Percentiles rank a stretch among this genome's conserved stretches.
These are phyloP conservation scores for Phylloscopus whistleri DNA, from an alignment of 2,113 vertebrate genomes.

Conservation along the genomic window DNA sequence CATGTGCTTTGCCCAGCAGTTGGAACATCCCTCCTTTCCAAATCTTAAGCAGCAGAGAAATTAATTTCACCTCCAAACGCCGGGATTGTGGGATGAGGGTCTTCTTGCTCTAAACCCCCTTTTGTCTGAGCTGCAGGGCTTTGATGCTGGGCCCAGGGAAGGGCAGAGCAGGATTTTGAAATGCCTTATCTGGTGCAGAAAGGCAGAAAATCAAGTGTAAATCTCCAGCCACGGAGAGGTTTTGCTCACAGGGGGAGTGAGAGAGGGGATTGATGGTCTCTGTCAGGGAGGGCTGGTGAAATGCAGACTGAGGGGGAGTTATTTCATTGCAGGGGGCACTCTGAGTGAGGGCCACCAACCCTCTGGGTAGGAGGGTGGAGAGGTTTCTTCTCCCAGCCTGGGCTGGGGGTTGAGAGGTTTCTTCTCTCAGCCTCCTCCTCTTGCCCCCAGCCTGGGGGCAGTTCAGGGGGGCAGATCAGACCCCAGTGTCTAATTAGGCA, in stretches of 20 bases:
- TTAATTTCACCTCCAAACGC: not conserved
- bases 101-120: constrained; percentile 1
- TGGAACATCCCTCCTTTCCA: not conserved
- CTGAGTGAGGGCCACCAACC: not conserved
- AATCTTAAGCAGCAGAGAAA: not conserved
- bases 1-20: not conserved
- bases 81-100: not conserved
- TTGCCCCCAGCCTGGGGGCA: not conserved
- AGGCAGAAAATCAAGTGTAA: constrained; percentile 46
- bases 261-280: not conserved
- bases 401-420: not conserved
- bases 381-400: no score
- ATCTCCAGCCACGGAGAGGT: not conserved
- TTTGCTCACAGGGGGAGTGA: fast-evolving
- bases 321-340: not conserved
- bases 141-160: constrained; percentile 12
- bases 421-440: not conserved
- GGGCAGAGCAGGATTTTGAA: constrained; percentile 4
- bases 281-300: not conserved
- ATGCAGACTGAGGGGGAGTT: not conserved
- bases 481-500: not conserved
- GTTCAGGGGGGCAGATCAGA: not conserved
- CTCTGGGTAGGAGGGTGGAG: not conserved
- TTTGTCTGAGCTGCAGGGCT: not conserved
- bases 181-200: not conserved